A percentile compares a stretch with the other conserved stretches of the same genome.
These are phyloP conservation scores for Emydocephalus ijimae DNA, from an alignment of 2,113 vertebrate species.

Conservation along the genomic window DNA sequence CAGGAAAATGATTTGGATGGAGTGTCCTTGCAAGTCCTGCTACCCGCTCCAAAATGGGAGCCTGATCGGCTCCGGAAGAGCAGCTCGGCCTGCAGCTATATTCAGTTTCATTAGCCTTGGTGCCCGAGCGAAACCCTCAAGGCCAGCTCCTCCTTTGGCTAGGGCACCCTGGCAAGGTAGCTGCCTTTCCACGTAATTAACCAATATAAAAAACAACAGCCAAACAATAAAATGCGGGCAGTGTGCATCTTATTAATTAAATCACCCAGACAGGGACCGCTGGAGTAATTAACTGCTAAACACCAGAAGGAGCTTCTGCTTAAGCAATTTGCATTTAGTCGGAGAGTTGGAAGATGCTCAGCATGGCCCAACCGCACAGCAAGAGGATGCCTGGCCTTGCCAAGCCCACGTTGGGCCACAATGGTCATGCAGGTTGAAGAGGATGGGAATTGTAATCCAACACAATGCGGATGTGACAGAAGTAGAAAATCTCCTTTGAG, in stretches of 20 bases:
- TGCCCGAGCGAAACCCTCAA: not conserved
- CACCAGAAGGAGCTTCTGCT: not conserved
- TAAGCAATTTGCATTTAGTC: not conserved
- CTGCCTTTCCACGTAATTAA: conserved; percentile 15
- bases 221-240: not conserved
- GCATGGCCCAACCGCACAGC: not conserved
- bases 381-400: not conserved
- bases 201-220: conserved; percentile 3
- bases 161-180: conserved; percentile 5
- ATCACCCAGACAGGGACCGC: not conserved
- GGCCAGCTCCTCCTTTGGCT: not conserved
- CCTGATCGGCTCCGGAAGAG: not conserved
- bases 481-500: not conserved
- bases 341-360: too few species aligned
- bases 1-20: not conserved
- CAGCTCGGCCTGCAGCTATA: not conserved
- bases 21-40: not conserved
- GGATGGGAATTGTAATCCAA: not conserved
- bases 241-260: conserved; percentile 23
- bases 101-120: conserved; percentile 7
- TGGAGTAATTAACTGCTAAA: not conserved
- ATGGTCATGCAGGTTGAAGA: not conserved
- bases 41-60: not conserved
- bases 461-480: not conserved
- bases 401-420: not conserved